Percentiles rank a stretch among this genome's conserved stretches.
These are phyloP conservation scores for Acipenser transmontanus DNA, from an alignment of 2,797 vertebrate species.

Conservation along the genomic window DNA sequence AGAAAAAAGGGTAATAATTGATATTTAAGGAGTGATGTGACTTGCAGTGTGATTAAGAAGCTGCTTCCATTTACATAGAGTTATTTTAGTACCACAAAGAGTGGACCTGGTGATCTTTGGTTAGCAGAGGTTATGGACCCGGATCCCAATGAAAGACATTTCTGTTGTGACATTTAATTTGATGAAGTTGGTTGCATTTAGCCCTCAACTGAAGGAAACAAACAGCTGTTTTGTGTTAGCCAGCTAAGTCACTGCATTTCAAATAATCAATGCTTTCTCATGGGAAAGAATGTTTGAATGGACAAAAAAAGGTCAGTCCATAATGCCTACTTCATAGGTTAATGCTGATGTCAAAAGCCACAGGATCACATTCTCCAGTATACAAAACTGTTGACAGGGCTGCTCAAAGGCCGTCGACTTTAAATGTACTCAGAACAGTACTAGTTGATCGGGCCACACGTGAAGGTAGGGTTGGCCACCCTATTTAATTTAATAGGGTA, in stretches of 20 bases:
- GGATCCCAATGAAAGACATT: slow-evolving; percentile 79
- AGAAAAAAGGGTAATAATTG: neutral
- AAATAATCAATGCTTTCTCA: slow-evolving; percentile 57
- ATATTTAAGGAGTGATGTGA: slow-evolving; percentile 6
- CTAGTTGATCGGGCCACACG: slow-evolving; percentile 19
- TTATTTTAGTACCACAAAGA: slow-evolving; percentile 67
- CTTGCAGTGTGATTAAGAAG: slow-evolving; percentile 49
- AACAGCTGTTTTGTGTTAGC: slow-evolving; percentile 60
- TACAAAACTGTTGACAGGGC: slow-evolving; percentile 43
- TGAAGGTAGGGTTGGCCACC: neutral
- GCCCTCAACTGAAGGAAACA: slow-evolving; percentile 55
- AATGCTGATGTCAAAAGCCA: slow-evolving; percentile 56
- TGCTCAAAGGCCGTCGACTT: slow-evolving; percentile 23
- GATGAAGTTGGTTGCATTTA: slow-evolving; percentile 54
- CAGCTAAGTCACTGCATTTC: slow-evolving; percentile 42
- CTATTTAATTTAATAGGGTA: too few species aligned
- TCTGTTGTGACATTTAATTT: slow-evolving; percentile 68
- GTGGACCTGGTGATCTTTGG: slow-evolving; percentile 57
- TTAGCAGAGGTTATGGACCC: slow-evolving; percentile 70
- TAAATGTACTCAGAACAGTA: slow-evolving; percentile 15
- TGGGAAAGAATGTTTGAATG: slow-evolving; percentile 53
- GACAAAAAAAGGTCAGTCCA: slow-evolving; percentile 52
- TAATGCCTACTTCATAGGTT: slow-evolving; percentile 52
- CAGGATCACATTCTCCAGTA: slow-evolving; percentile 68
- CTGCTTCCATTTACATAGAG: slow-evolving; percentile 66